Base-by-base conservation (phyloP, 2,113 vertebrate species). In the Bucco capensis region DNA sequence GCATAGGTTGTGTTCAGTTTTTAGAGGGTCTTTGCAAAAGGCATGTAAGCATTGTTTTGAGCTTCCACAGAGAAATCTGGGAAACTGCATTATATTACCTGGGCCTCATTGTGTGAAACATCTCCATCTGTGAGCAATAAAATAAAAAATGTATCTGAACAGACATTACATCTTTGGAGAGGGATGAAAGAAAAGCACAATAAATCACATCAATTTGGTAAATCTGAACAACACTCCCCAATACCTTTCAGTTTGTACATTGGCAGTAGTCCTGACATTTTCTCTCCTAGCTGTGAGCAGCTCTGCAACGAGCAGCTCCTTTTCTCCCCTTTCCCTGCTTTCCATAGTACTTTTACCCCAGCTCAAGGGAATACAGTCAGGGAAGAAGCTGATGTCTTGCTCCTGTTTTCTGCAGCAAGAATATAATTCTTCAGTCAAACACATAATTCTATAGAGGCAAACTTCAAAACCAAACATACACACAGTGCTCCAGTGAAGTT, bases 341-440 rank as follows among this genome's bases (percentile, higher is more conserved):
- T 73, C 70, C 11, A 0, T 2, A 28, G 62, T 21, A 22, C 69
- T 50, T 78, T 65, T 82, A 64, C 58, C 46, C 49, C 50, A 65
- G 40, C 89, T 46, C 62, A 73, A 66, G 74, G 53, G 66, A 89
- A 85, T 8, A 33, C 61, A 84, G 62, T 35, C 71, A 65, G 50
- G 5, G 70, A 92, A 85, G 42, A 61, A 11, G 74, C 66, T 90
- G 94, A 82, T 92, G 74, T 65, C 87, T 94, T 89, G 89, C 94
- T 95, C 74, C 87, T 92, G 93, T 87, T 92, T 94, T 92, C 65
- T 74, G 83, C 76, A 86, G 83, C 51, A 83, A 87, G 67, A 56
- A 73, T 89, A 21, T 56, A 83, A 71, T 94, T 91, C 92, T 83
- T 88, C 37, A 83, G 79, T 86, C 54, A 95, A 93, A 94, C 28